Base-by-base conservation (phyloP, 2,888 invertebrate genomes). In the Tanytarsus gracilentus region DNA sequence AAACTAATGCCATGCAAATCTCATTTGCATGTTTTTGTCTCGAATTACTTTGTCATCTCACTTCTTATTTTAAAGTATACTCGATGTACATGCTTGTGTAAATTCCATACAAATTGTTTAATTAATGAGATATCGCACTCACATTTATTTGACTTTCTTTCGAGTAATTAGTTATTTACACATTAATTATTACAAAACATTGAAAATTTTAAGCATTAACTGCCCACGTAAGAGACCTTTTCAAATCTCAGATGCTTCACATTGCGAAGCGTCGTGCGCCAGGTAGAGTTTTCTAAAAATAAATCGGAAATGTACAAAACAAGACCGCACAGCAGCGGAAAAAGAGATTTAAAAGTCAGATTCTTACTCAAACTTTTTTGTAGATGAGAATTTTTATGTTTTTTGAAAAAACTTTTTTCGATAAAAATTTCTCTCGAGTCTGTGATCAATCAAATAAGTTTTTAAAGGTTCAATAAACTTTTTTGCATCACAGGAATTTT, bases 211-310 rank as follows among this genome's bases (percentile, higher is more conserved):
- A 21, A 11, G 23, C 9, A 2, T 36, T 36, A 11, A 7, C 7
- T 30, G 11, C 48, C 21, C 48, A 48, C 48, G 48, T 48, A 21
- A 6, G 16, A 14, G 36, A n/a, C n/a, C n/a, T n/a, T n/a, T n/a
- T n/a, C n/a, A n/a, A 36, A 11, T 33, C 14, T 40, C 40, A 40
- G 40, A 40, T 40, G 40, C 9, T 16, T 40, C 16, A 18, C 18
- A 7, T n/a, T 40, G 4, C 21, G 25, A 49, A 49, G 4, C 49
- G 49, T 53, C 53, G 23, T 36, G 53, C 25, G 53, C 53, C 53
- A 53, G 53, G 53, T 53, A 29, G 39, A 36, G 23, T 36, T 51
- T n/a, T 53, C 53, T 53, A 49, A 27, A 27, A 49, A 49, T 49
- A 49, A 16, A 25, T 4, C 27, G 3, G 4, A 49, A 8, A 9